Evolutionary conservation across 2,888 invertebrate species (phyloP).

Genomic region (Matsumyia berberina): DNA sequence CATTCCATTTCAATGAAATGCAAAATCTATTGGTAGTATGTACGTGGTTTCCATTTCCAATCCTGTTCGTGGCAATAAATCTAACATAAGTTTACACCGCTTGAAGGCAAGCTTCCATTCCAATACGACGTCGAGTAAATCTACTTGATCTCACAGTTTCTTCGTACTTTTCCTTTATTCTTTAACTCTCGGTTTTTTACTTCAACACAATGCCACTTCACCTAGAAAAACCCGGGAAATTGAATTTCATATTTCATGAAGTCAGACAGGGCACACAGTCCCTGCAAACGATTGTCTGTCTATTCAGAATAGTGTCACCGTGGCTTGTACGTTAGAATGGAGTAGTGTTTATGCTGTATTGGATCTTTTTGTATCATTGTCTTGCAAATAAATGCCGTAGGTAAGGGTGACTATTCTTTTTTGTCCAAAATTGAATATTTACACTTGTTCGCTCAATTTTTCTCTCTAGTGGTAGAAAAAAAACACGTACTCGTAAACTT

Average conservation of each 20-base stretch:
- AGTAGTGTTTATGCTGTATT: slow-evolving; percentile 29
- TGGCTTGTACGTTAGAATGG: slow-evolving; percentile 25
- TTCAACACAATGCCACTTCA: slow-evolving; percentile 66
- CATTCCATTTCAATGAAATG: slow-evolving; percentile 38
- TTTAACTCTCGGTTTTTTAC: slow-evolving; percentile 38
- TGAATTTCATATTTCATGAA: slow-evolving; percentile 76
- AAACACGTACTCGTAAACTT: slow-evolving; percentile 43
- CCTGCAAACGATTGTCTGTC: slow-evolving; percentile 47
- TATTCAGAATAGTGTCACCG: slow-evolving; percentile 57
- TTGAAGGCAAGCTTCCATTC: slow-evolving; percentile 60
- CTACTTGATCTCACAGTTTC: slow-evolving; percentile 62
- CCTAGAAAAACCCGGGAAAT: slow-evolving; percentile 68
- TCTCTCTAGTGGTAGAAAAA: slow-evolving; percentile 20
- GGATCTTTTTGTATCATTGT: slow-evolving; percentile 39
- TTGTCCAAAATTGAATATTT: slow-evolving; percentile 52
- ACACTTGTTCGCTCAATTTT: slow-evolving; percentile 48
- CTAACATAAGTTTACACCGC: slow-evolving; percentile 58
- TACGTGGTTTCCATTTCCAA: slow-evolving; percentile 53
- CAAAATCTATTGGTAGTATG: slow-evolving; percentile 54
- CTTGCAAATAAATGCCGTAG: slow-evolving; percentile 63
- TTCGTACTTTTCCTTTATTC: slow-evolving; percentile 27
- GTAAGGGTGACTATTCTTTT: slow-evolving; percentile 38
- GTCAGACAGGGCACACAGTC: slow-evolving; percentile 61
- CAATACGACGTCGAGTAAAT: slow-evolving; percentile 50
- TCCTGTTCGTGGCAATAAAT: slow-evolving; percentile 54